Base-by-base conservation (phyloP, 2,888 invertebrate genomes). In the Liodrosophila aerea region DNA sequence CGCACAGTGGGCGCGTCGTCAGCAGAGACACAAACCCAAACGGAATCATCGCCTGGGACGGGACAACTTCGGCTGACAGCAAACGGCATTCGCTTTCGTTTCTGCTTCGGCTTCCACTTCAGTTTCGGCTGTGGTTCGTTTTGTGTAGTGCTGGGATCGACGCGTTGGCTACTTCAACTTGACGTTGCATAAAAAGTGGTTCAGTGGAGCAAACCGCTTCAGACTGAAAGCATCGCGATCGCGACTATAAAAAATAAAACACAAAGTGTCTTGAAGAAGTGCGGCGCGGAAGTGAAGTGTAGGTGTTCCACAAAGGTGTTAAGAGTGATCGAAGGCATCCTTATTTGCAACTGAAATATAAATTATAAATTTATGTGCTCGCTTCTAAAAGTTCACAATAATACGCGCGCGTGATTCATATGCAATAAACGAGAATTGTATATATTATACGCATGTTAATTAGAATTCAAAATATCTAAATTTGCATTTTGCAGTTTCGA, bases 201-300 rank as follows among this genome's bases (percentile, higher is more conserved):
- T 87, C 87, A 87, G 87, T 87, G 85, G 87, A 87, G 81, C 85
- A 76, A 71, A 75, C 85, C 73, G 81, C 85, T 78, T 87, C 76
- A 84, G 65, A 75, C 73, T 64, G 85, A 62, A 64, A 69, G 58
- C 73, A 66, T 68, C 82, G 73, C 70, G 62, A 63, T 52, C 58
- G 67, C 74, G 62, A 59, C 22, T 22, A 2, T 4, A 22, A 22
- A 22, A 22, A 22, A 22, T n/a, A n/a, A n/a, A n/a, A n/a, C n/a
- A n/a, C n/a, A 22, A 22, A 22, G 22, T 22, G 5, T 22, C 22
- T 22, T 22, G 22, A 22, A 22, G 22, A 22, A 4, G 39, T 11
- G 36, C 43, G 51, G 60, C 60, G 78, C 85, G 85, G 72, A 82
- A 81, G 77, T 84, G 78, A 62, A 65, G 83, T 85, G 83, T 73